A percentile compares a stretch with the other conserved stretches of the same genome.
These are phyloP conservation scores for Motacilla alba DNA, from an alignment of 2,113 vertebrate genomes.

Conservation along the genomic window DNA sequence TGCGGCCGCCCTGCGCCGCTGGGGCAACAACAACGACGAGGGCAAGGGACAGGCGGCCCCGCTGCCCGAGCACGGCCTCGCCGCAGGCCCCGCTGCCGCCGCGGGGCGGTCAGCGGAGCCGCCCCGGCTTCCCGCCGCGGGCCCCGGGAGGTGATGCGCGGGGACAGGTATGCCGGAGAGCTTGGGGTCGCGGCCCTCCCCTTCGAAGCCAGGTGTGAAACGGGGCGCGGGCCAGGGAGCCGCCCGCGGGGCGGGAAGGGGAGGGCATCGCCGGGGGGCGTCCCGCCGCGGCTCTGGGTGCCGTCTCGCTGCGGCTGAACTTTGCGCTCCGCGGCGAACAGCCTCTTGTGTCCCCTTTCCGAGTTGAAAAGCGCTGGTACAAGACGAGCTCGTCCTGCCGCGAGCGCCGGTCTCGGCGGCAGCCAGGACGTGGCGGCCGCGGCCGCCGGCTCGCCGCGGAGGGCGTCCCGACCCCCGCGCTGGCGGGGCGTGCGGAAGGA, in stretches of 20 bases:
- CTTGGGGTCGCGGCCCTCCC: background rate
- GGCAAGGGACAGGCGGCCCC: background rate
- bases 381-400: background rate
- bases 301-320: background rate
- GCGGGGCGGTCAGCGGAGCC: background rate
- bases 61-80: background rate
- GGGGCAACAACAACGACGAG: background rate
- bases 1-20: background rate
- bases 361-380: background rate
- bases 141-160: background rate
- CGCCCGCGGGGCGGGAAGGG: background rate
- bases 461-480: background rate
- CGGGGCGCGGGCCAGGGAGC: background rate
- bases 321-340: background rate
- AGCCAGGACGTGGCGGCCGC: slow-evolving; percentile 2
- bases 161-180: background rate
- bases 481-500: background rate
- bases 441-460: background rate
- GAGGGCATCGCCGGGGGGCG: background rate
- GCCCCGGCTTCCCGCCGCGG: background rate
- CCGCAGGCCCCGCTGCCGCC: background rate
- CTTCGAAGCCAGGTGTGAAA: background rate
- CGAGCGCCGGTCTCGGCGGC: background rate
- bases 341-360: no score
- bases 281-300: background rate